Base-by-base conservation (phyloP, 2,888 invertebrate genomes). In the Acanthopleura granulata region DNA sequence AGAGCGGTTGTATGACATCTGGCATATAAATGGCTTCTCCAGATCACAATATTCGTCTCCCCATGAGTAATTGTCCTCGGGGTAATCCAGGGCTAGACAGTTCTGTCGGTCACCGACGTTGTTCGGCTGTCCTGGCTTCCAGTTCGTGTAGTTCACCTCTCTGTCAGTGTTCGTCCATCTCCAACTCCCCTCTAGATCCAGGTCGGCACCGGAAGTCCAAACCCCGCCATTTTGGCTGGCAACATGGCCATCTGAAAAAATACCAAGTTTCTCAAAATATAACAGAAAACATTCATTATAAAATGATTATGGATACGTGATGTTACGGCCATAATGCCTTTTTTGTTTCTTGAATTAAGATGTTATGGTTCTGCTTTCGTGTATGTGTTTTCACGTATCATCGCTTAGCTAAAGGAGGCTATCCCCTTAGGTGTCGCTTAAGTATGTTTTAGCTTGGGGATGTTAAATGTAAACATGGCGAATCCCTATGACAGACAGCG, bases 61-160 rank as follows among this genome's bases (percentile, higher is more conserved):
- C 85, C 85, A 85, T 62, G 79, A 72, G 76, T 79, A 84, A 62
- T 79, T 76, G 12, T 75, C 77, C 11, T 74, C 73, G 9, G 80
- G 78, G 76, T 85, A 84, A 62, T 84, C 79, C 78, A 85, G 76
- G 14, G 83, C 77, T 12, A 85, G 75, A 75, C 85, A 85, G 75
- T 85, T 75, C 77, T 85, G 85, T 30, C 76, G 75, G 72, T 80
- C 77, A 3, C 79, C 85, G 18, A 84, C 85, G 62, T 85, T 83
- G 75, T 85, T 85, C 16, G 85, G 84, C 72, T 85, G 85, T 4
- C 84, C 84, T 1, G 75, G 25, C 49, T 82, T 79, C 84, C 84
- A 84, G 80, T 82, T 75, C 0, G 78, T 78, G 76, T 80, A 83
- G 62, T 74, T 79, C 1, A 79, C 18, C 11, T 81, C 79, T 29